Percentiles rank a stretch among this genome's conserved stretches.
phyloP scores from a whole-genome alignment of 2,113 vertebrate species.

The Probosciger aterrimus region DNA sequence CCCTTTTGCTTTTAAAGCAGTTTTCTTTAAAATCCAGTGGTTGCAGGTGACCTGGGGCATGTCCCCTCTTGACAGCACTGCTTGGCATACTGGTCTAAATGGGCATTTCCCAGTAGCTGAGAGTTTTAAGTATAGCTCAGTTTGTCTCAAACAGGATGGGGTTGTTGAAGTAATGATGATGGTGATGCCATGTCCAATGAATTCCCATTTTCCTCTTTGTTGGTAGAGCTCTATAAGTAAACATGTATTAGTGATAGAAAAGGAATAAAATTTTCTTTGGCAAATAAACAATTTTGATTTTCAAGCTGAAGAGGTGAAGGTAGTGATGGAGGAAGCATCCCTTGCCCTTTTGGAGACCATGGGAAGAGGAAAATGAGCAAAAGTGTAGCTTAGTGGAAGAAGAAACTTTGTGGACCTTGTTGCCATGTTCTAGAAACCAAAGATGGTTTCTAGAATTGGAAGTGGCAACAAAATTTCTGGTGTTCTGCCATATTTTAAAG shows the following conservation, averaged over 20 bases:
- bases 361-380: background rate
- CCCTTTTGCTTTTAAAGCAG: background rate
- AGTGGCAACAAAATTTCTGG: background rate
- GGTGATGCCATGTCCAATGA: background rate
- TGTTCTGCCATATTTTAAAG: background rate
- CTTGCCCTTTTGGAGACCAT: background rate
- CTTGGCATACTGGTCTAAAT: background rate
- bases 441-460: background rate
- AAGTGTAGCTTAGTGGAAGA: background rate
- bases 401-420: background rate
- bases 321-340: background rate
- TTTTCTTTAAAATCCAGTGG: background rate
- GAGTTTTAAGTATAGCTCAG: background rate
- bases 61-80: background rate
- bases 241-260: background rate
- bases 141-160: background rate
- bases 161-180: background rate
- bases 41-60: background rate
- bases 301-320: background rate
- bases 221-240: background rate
- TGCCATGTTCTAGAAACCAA: background rate
- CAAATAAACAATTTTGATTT: background rate
- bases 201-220: background rate
- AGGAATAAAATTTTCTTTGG: background rate
- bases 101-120: background rate